Base-by-base conservation (phyloP, 2,113 vertebrate genomes). In the Tachycineta bicolor region DNA sequence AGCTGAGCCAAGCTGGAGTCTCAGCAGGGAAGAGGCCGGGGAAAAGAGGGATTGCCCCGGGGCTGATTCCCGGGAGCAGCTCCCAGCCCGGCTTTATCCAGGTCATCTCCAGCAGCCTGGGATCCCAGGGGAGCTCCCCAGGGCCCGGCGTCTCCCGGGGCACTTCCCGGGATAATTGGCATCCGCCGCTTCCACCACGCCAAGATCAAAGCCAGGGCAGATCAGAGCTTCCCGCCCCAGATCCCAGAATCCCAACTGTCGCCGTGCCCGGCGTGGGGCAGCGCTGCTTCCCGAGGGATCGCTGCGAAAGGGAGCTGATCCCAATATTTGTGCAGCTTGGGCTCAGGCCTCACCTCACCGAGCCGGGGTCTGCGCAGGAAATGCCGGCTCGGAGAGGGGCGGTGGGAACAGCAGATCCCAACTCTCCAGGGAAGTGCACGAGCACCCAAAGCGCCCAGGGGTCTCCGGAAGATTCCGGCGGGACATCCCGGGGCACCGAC, bases 191-290 rank as follows among this genome's bases (percentile, higher is more conserved):
- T 44, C 79, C 83, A 80, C 13, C 64, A 60, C 16, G 11, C 63
- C 20, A 1, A n/a, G 69, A 96, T 93, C 87, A 96, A 96, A 94
- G 94, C 4, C 0, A 5, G 49, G n/a, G 41, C 37, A 37, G 37
- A 37, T 37, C 75, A 15, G 13, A 29, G 50, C 39, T 65, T 75
- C 65, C 8, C 1, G 18, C 9, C 39, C 44, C 78, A 18, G n/a
- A 39, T 37, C 44, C 65, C 24, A 25, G 39, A 41, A 25, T 68
- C 49, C 69, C 44, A 43, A 3, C 11, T 22, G 14, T 1, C 18
- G 47, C 53, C 7, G 5, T 2, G 24, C 53, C 8, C 0, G 4
- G 31, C 41, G 58, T 0, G 10, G 31, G 71, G 63, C 12, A 18
- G 16, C 0, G 22, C 47, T 18, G 52, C 71, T 86, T 77, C 70